A percentile compares a stretch with the other conserved stretches of the same genome.
phyloP scores from a whole-genome alignment of 2,888 invertebrate genomes.

The Drosophila algonquin region DNA sequence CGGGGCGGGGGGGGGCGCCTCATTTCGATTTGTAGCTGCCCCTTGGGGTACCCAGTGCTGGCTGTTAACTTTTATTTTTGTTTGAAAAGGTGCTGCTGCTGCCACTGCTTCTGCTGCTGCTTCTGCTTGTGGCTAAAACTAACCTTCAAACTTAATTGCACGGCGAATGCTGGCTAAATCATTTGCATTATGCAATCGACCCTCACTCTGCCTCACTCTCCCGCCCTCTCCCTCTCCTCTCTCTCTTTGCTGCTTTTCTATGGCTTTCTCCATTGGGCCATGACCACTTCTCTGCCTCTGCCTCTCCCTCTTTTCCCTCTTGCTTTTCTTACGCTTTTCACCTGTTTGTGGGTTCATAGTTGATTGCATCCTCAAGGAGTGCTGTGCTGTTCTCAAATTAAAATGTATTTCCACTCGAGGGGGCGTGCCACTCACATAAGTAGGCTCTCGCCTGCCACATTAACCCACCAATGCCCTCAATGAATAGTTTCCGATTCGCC shows the following conservation, averaged over 20 bases:
- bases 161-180: slow-evolving; percentile 61
- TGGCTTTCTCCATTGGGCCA: slow-evolving; percentile 8
- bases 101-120: neutral
- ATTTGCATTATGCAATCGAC: slow-evolving; percentile 72
- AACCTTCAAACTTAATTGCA: slow-evolving; percentile 79
- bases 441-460: slow-evolving; percentile 57
- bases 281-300: slow-evolving; percentile 7
- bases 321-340: slow-evolving; percentile 55
- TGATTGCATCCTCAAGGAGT: slow-evolving; percentile 72
- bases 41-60: slow-evolving; percentile 27
- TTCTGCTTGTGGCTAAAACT: slow-evolving; percentile 33
- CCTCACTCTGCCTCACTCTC: neutral
- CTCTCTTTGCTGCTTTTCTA: neutral
- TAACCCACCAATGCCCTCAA: slow-evolving; percentile 35
- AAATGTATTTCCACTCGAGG: slow-evolving; percentile 57
- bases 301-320: slow-evolving; percentile 9
- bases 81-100: slow-evolving; percentile 38
- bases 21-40: slow-evolving; percentile 70
- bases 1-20: slow-evolving; percentile 55
- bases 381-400: slow-evolving; percentile 65
- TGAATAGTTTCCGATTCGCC: slow-evolving; percentile 72
- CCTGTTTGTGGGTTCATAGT: slow-evolving; percentile 69
- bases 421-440: slow-evolving; percentile 46
- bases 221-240: neutral
- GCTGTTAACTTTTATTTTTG: slow-evolving; percentile 20